phyloP scores from a whole-genome alignment of 37 sponge, comb jelly and placozoan species.

The Ianthella basta region DNA sequence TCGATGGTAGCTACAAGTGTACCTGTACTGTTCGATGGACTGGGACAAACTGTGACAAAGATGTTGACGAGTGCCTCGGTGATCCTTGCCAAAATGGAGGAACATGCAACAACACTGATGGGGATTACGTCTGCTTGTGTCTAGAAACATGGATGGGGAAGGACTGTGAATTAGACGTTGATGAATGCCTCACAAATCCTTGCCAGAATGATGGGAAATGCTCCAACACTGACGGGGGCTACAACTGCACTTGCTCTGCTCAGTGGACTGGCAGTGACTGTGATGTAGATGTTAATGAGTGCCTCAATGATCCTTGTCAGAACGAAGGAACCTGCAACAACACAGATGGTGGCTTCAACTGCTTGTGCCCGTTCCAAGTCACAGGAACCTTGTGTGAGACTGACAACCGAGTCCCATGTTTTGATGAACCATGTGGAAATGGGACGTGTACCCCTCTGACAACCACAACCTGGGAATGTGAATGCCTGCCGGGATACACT shows the following conservation, averaged over 20 bases:
- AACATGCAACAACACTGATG: background rate
- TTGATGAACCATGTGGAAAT: slow-evolving; percentile 2
- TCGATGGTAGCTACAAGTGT: slow-evolving; percentile 23
- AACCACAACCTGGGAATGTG: background rate
- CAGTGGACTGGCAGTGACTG: slow-evolving; percentile 15
- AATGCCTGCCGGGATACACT: background rate
- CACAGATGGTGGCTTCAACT: background rate
- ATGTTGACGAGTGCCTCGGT: slow-evolving; percentile 20
- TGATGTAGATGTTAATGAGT: slow-evolving; percentile 23
- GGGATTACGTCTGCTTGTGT: too few species aligned
- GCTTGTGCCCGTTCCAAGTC: slow-evolving; percentile 6
- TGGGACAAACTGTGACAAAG: slow-evolving; percentile 26
- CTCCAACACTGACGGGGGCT: background rate
- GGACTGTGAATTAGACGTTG: background rate
- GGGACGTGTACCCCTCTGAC: background rate
- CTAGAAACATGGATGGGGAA: too few species aligned
- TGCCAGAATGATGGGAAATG: slow-evolving; percentile 76
- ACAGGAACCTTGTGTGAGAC: background rate
- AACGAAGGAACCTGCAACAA: slow-evolving; percentile 60
- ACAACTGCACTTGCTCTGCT: slow-evolving; percentile 20
- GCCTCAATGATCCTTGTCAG: slow-evolving; percentile 37
- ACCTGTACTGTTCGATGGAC: slow-evolving; percentile 16
- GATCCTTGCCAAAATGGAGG: background rate
- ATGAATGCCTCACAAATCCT: slow-evolving; percentile 36
- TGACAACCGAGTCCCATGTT: slow-evolving; percentile 13